Conservation (phyloP, 2,888 invertebrate species). For the Oxycera nigricornis region DNA sequence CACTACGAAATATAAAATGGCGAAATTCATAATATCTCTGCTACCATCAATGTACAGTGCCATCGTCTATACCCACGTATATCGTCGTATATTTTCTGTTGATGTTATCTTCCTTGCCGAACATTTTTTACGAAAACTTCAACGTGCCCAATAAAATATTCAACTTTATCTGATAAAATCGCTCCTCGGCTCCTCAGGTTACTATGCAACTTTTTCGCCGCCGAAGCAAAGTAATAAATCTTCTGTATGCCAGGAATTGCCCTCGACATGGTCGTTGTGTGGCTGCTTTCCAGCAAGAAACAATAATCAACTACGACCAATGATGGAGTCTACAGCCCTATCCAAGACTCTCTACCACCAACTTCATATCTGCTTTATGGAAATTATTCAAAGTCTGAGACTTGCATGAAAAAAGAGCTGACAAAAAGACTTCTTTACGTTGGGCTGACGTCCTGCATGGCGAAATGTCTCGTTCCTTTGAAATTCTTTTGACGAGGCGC, state of each 20-base stretch:
- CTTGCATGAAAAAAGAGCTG: too few species aligned
- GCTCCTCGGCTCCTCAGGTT: constrained; percentile 2
- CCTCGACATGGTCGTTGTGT: constrained; percentile 1
- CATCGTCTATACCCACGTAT: too few species aligned
- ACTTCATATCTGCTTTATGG: constrained; percentile 12
- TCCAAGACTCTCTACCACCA: neutral
- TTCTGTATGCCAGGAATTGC: neutral
- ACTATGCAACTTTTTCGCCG: neutral
- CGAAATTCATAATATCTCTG: neutral
- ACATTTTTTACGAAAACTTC: neutral
- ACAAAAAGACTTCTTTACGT: constrained; percentile 1
- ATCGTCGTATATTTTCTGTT: too few species aligned
- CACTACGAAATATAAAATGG: neutral
- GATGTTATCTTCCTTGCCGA: neutral
- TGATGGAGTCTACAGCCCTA: neutral
- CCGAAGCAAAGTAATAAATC: constrained; percentile 15
- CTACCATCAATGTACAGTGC: neutral
- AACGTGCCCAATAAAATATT: constrained; percentile 18
- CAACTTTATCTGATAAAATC: constrained; percentile 11
- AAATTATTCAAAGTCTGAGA: constrained; percentile 25
- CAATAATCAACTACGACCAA: constrained; percentile 1
- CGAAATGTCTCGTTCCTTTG: neutral
- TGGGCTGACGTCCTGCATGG: neutral
- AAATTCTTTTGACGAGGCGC: neutral
- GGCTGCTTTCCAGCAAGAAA: neutral